These are phyloP conservation scores for Drosophila pandora DNA, from an alignment of 1,140 invertebrate genomes.

Conservation along the genomic window DNA sequence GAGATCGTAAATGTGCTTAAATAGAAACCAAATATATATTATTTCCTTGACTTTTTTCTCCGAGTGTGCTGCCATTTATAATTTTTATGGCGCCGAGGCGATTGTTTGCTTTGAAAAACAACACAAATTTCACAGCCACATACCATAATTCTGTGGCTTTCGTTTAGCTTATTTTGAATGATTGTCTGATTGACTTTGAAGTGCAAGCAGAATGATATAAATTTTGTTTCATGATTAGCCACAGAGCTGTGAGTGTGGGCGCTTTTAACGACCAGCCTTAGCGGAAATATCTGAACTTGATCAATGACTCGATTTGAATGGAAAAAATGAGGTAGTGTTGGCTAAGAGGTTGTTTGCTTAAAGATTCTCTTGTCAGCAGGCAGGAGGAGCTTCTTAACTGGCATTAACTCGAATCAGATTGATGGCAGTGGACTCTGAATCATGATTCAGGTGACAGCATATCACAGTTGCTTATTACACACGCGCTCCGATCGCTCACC, in stretches of 20 bases:
- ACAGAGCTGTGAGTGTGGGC: not conserved
- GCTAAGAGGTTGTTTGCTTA: constrained; percentile 7
- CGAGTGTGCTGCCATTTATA: constrained; percentile 29
- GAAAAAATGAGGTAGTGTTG: not conserved
- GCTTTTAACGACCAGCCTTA: not conserved
- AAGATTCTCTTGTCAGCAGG: constrained; percentile 17
- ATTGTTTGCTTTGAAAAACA: constrained; percentile 43
- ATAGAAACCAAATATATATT: constrained; percentile 24
- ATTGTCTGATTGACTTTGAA: constrained; percentile 53
- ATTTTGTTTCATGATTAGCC: constrained; percentile 26
- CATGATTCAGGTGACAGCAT: constrained; percentile 38
- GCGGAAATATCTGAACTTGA: constrained; percentile 39
- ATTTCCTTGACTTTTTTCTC: constrained; percentile 38
- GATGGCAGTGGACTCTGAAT: constrained; percentile 27
- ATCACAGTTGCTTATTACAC: constrained; percentile 47
- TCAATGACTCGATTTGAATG: constrained; percentile 36
- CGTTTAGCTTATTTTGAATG: constrained; percentile 44
- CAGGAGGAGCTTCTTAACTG: constrained; percentile 11
- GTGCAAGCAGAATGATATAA: constrained; percentile 22
- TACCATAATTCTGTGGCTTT: constrained; percentile 36
- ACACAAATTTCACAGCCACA: constrained; percentile 30
- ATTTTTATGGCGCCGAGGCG: constrained; percentile 27
- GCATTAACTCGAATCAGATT: constrained; percentile 35
- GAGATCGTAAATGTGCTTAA: constrained; percentile 44
- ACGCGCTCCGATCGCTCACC: constrained; percentile 39